phyloP scores from a whole-genome alignment of 2,113 vertebrate genomes.

The Reinhardtius hippoglossoides region DNA sequence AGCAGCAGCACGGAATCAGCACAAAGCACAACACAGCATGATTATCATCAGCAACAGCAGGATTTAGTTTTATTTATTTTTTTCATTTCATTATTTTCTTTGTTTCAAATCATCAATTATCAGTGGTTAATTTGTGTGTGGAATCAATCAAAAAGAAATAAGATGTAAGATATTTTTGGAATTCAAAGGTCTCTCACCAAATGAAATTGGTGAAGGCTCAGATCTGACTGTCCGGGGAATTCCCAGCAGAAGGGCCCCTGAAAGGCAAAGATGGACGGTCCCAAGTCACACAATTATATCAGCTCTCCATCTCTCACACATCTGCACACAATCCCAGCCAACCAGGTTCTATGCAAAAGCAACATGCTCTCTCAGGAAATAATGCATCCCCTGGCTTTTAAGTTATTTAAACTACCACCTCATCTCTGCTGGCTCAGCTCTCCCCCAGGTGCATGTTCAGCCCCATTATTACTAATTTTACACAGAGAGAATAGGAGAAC shows the following conservation, averaged over 20 bases:
- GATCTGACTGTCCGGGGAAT: conserved; percentile 85
- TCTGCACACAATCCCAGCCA: conserved; percentile 52
- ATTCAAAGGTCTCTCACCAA: conserved; percentile 87
- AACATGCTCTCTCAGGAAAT: conserved; percentile 70
- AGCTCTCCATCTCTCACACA: conserved; percentile 66
- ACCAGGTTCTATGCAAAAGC: conserved; percentile 64
- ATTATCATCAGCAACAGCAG: conserved; percentile 61
- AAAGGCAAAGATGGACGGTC: conserved; percentile 86
- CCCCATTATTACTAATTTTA: conserved; percentile 70
- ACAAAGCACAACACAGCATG: conserved; percentile 66
- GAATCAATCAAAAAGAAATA: conserved; percentile 70
- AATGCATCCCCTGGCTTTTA: conserved; percentile 62
- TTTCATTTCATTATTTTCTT: conserved; percentile 53
- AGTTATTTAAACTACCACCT: conserved; percentile 76
- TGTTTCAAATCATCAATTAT: conserved; percentile 61
- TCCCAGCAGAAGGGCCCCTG: conserved; percentile 87
- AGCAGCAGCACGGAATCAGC: conserved; percentile 67
- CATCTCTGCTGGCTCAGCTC: conserved; percentile 69
- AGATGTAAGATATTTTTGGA: conserved; percentile 78
- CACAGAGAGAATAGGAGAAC: conserved; percentile 56
- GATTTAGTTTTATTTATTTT: conserved; percentile 29
- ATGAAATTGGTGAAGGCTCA: conserved; percentile 87
- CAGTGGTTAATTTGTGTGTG: conserved; percentile 69
- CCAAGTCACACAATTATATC: conserved; percentile 85
- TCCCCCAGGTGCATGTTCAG: conserved; percentile 62